Evolutionary conservation across 2,888 invertebrate genomes (phyloP).

Genomic region (Nipponacmea schrenckii): DNA sequence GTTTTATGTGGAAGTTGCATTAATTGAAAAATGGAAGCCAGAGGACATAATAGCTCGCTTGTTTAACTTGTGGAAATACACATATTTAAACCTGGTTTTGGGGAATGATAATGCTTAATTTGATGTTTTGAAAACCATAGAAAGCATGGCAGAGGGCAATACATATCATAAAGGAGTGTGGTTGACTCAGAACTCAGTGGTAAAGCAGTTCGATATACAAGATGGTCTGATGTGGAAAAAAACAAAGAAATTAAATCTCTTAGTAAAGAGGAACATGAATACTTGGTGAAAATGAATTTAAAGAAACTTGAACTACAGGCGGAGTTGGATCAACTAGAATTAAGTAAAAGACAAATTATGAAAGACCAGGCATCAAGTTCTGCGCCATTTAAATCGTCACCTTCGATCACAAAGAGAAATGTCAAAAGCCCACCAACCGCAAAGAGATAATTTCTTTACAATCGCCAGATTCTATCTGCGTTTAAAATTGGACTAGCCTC

Average conservation of each 20-base stretch:
- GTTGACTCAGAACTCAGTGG: conserved; percentile 1
- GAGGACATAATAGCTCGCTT: no score
- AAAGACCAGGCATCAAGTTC: not conserved
- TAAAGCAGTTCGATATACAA: not conserved
- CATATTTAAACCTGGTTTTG: no score
- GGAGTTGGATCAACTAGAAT: not conserved
- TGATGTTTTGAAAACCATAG: not conserved
- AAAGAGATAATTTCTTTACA: no score
- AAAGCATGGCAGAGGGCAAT: not conserved
- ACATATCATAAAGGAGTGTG: not conserved
- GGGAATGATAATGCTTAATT: no score
- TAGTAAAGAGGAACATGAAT: not conserved
- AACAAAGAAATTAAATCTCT: not conserved
- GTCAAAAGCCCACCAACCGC: no score
- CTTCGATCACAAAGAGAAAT: no score
- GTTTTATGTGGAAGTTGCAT: no score
- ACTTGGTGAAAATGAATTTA: not conserved
- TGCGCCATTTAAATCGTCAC: no score
- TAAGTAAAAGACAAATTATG: not conserved
- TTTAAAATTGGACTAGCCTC: no score
- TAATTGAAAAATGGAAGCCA: no score
- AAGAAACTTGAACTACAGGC: conserved; percentile 3
- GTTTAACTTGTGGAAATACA: no score
- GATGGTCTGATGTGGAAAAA: not conserved
- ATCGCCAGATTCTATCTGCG: no score